Evolutionary conservation across 2,113 vertebrate genomes (phyloP), one percentile per base, ranked within the genome.

Genomic region (Gymnogyps californianus): DNA sequence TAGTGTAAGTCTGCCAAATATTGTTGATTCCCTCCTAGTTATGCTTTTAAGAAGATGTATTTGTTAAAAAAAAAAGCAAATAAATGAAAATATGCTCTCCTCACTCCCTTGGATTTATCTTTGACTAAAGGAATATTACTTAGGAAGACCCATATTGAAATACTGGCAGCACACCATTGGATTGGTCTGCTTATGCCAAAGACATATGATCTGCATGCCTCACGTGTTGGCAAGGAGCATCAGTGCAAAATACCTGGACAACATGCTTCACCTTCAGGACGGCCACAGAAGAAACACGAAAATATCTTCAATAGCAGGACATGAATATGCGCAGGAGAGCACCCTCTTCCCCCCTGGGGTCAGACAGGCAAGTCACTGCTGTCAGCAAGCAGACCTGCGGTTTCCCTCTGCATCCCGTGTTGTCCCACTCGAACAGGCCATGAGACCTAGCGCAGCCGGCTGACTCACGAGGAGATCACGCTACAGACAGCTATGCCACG

Each of bases 381-480:
- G 21, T 34, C 1, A 69, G 65, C n/a, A 72, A 66, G 44, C 11
- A 58, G 25, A 88, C 59, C 40, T 80, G 16, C 0, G 1, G 40
- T 54, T 86, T 70, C 18, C 25, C 17, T 65, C 66, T 57, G 13
- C 18, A 28, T 42, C n/a, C 10, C 0, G 0, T 16, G 8, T 7
- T 61, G 20, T 64, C 26, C 32, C 0, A 0, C 38, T 70, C 6
- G 2, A 38, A 58, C 17, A 46, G 52, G 34, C 13, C 32, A 10
- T 18, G 31, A 77, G 49, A 62, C 12, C 18, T 7, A 80, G 31
- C 0, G 4, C 40, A 70, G 16, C 25, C 9, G 8, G 32, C n/a
- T 66, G 55, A 59, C 32, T 47, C 3, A 1, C 0, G 4, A 49
- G 54, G 17, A 75, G 11, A 49, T n/a, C 18, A n/a, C 0, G 0